phyloP scores from a whole-genome alignment of 2,113 vertebrate species.

The Gila orcuttii region DNA sequence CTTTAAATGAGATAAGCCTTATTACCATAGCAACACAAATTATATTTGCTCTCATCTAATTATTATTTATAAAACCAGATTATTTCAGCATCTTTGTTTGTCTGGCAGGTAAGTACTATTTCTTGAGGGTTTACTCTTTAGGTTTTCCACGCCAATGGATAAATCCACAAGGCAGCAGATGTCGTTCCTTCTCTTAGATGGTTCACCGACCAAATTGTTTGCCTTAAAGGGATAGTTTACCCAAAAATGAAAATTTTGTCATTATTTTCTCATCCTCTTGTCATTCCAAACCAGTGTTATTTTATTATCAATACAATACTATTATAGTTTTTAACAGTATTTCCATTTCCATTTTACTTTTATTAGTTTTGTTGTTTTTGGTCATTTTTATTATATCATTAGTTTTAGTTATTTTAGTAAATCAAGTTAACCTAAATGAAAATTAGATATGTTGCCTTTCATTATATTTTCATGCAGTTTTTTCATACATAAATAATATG shows the following conservation, averaged over 20 bases:
- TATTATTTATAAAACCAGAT: background rate
- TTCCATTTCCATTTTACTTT: background rate
- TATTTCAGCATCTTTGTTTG: conserved; percentile 23
- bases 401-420: background rate
- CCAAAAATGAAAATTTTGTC: background rate
- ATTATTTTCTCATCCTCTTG: background rate
- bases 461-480: too few species aligned
- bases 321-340: background rate
- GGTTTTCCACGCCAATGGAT: background rate
- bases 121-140: background rate
- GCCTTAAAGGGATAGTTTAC: background rate
- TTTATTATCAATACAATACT: background rate
- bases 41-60: background rate
- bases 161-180: background rate
- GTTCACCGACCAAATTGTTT: background rate
- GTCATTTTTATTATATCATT: too few species aligned
- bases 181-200: background rate
- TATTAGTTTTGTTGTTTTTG: too few species aligned
- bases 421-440: background rate
- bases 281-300: background rate
- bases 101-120: conserved; percentile 1
- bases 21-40: conserved; percentile 25
- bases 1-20: background rate
- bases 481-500: too few species aligned
- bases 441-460: background rate